A percentile compares a stretch with the other conserved stretches of the same genome.
phyloP scores from a whole-genome alignment of 1,140 invertebrate genomes.

The Aphelenchoides fujianensis region DNA sequence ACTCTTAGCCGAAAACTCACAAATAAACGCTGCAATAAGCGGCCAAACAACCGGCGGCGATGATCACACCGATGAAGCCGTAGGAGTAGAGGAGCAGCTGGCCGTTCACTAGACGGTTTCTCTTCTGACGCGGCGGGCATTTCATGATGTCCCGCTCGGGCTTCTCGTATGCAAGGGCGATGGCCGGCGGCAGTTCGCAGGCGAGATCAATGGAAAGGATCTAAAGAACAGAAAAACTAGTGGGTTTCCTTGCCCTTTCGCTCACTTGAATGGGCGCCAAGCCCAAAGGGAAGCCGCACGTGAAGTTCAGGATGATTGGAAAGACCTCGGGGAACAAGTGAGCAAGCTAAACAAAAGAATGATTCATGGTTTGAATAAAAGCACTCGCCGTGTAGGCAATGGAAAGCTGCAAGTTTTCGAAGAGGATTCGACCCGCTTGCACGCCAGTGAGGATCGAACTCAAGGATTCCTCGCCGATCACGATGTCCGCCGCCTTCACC shows the following conservation, averaged over 20 bases:
- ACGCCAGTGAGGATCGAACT: constrained; percentile 71
- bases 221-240: constrained; percentile 22
- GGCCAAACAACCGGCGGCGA: constrained; percentile 31
- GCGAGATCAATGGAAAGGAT: constrained; percentile 39
- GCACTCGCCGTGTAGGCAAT: constrained; percentile 33
- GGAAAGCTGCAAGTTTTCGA: constrained; percentile 49
- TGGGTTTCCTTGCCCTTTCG: neutral
- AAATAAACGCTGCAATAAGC: constrained; percentile 33
- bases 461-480: constrained; percentile 68
- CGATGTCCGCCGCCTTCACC: constrained; percentile 70
- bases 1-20: constrained; percentile 18
- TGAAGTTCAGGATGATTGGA: constrained; percentile 61
- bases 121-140: constrained; percentile 45
- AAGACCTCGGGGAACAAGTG: constrained; percentile 59
- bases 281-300: constrained; percentile 56
- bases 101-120: constrained; percentile 50
- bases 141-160: constrained; percentile 60
- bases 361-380: constrained; percentile 36
- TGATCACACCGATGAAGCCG: constrained; percentile 28
- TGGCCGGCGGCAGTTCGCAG: constrained; percentile 39
- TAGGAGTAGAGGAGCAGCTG: constrained; percentile 32
- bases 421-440: constrained; percentile 65
- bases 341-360: constrained; percentile 3
- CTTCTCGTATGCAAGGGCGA: constrained; percentile 59
- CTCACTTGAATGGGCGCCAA: constrained; percentile 42